Evolutionary conservation across 1,140 invertebrate species (phyloP).

Genomic region (Ceratoteleas bidentatus): DNA sequence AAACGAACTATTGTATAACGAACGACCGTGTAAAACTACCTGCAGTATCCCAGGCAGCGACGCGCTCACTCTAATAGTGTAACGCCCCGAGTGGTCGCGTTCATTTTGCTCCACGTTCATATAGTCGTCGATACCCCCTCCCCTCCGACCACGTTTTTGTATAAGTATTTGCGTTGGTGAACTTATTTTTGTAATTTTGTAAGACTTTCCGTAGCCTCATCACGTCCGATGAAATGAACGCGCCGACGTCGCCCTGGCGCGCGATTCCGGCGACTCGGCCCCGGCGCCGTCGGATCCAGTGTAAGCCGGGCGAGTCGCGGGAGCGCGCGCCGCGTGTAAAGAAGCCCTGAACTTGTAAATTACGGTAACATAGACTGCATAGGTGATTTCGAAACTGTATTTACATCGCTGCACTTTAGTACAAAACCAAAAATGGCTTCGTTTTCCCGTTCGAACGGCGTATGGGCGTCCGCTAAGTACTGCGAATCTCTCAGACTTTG

Average conservation of each 20-base stretch:
- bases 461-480: constrained; percentile 67
- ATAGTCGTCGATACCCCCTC: not conserved
- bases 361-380: constrained; percentile 71
- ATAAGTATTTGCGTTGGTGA: constrained; percentile 18
- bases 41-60: constrained; percentile 64
- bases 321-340: constrained; percentile 64
- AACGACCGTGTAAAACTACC: constrained; percentile 44
- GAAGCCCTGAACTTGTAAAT: constrained; percentile 75
- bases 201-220: constrained; percentile 13
- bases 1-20: constrained; percentile 10
- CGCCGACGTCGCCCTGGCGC: not conserved
- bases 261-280: not conserved
- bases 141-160: constrained; percentile 5
- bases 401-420: constrained; percentile 80
- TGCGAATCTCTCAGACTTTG: constrained; percentile 8
- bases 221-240: constrained; percentile 20
- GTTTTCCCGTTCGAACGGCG: constrained; percentile 70
- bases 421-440: constrained; percentile 74
- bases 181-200: constrained; percentile 50
- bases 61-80: not conserved
- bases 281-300: no score
- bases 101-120: constrained; percentile 9
- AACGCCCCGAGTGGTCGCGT: not conserved
- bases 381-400: constrained; percentile 76
- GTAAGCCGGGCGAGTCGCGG: not conserved